Evolutionary conservation across 2,888 invertebrate species (phyloP).

Genomic region (Acronicta alni): DNA sequence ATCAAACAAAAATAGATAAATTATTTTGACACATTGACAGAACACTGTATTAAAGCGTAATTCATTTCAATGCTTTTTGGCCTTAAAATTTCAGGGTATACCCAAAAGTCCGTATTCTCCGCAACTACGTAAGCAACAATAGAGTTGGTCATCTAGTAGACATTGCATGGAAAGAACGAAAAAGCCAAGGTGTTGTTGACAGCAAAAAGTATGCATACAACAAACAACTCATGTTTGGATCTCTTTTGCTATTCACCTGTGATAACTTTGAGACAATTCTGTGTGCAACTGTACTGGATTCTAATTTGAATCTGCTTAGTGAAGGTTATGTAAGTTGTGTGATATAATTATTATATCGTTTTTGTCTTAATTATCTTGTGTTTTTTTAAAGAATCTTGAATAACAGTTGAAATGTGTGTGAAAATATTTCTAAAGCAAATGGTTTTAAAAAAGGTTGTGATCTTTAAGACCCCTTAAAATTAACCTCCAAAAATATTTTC

Average conservation of each 20-base stretch:
- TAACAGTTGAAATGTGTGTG: no score
- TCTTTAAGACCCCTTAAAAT: no score
- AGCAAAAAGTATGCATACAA: constrained; percentile 66
- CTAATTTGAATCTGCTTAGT: constrained; percentile 75
- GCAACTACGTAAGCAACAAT: constrained; percentile 77
- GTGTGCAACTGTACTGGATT: constrained; percentile 91
- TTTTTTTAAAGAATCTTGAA: no score
- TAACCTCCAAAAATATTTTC: no score
- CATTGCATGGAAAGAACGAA: constrained; percentile 75
- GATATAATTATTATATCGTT: no score
- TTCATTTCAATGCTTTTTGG: no score
- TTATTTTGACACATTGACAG: no score
- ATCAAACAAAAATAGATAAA: no score
- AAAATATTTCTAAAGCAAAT: no score
- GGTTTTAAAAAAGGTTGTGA: no score
- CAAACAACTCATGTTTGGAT: constrained; percentile 92
- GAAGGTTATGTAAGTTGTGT: constrained; percentile 87
- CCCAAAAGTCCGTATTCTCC: constrained; percentile 81
- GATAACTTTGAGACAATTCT: constrained; percentile 92
- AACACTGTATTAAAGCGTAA: no score
- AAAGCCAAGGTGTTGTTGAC: constrained; percentile 57
- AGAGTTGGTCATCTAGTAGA: constrained; percentile 82
- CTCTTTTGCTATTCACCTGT: constrained; percentile 92
- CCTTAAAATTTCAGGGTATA: constrained; percentile 72
- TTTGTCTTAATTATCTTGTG: no score